These are phyloP conservation scores for Agrypnia vestita DNA, from an alignment of 1,140 invertebrate species.

Conservation along the genomic window DNA sequence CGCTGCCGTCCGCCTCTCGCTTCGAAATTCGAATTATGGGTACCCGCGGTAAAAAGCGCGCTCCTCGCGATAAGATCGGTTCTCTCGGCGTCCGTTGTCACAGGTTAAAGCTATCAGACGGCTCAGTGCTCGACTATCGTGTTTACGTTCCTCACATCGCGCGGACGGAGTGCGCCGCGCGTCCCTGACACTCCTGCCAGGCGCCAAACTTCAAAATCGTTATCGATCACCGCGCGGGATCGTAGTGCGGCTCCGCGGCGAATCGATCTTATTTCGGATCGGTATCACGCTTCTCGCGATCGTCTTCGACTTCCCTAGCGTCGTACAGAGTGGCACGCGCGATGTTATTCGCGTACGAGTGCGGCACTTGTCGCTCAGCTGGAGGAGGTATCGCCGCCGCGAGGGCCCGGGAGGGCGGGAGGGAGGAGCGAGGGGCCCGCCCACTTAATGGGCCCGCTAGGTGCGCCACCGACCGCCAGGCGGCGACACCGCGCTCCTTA, in stretches of 20 bases:
- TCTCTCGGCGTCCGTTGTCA: slow-evolving; percentile 33
- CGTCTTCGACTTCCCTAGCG: slow-evolving; percentile 58
- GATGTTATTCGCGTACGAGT: slow-evolving; percentile 60
- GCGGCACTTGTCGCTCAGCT: slow-evolving; percentile 58
- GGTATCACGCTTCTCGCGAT: slow-evolving; percentile 60
- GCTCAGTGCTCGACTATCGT: neutral
- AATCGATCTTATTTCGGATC: neutral
- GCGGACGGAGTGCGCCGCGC: no score
- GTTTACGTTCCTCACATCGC: no score
- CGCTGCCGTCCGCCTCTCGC: slow-evolving; percentile 32
- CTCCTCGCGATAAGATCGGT: slow-evolving; percentile 15
- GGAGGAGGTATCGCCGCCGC: slow-evolving; percentile 36
- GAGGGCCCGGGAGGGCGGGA: slow-evolving; percentile 1
- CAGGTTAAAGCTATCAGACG: neutral
- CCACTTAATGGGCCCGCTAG: slow-evolving; percentile 52
- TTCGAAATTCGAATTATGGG: slow-evolving; percentile 51
- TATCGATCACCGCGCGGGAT: no score
- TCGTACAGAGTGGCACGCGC: slow-evolving; percentile 51
- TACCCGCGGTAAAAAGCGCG: slow-evolving; percentile 11
- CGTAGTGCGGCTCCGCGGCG: neutral
- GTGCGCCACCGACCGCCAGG: slow-evolving; percentile 45
- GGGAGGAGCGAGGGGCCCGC: slow-evolving; percentile 31
- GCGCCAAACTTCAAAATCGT: no score
- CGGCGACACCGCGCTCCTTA: slow-evolving; percentile 60
- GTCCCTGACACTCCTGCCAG: no score